These are phyloP conservation scores for Rhynchotus rufescens DNA, from an alignment of 2,797 vertebrate genomes.

Conservation along the genomic window DNA sequence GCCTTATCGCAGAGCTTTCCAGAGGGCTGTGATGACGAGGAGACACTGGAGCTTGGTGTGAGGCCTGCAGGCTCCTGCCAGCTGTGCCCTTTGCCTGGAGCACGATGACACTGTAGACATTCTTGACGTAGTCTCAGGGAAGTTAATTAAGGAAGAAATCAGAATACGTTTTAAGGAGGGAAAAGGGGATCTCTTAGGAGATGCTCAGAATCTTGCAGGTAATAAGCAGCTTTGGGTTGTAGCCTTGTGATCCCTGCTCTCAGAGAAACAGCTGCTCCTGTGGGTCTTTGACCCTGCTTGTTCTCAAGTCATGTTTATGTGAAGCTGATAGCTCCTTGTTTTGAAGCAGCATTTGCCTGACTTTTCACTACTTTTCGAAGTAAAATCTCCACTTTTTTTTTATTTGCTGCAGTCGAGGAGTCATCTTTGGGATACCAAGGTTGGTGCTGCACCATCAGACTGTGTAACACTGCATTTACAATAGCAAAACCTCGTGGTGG, in stretches of 20 bases:
- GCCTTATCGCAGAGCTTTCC: not conserved
- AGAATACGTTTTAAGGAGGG: not conserved
- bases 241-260: not conserved
- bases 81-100: not conserved
- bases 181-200: not conserved
- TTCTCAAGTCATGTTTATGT: constrained; percentile 6
- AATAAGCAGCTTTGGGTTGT: not conserved
- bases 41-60: not conserved
- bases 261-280: not conserved
- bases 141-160: not conserved
- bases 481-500: constrained; percentile 27
- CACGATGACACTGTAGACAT: not conserved
- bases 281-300: constrained; percentile 48
- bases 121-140: not conserved
- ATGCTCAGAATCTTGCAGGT: not conserved
- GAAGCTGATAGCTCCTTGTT: constrained; percentile 29
- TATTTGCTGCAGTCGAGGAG: constrained; percentile 1
- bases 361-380: constrained; percentile 15
- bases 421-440: not conserved
- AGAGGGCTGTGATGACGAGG: not conserved
- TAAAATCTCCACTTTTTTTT: not conserved
- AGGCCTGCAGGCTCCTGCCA: not conserved
- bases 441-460: constrained; percentile 31
- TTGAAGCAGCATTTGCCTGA: constrained; percentile 14
- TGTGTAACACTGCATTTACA: constrained; percentile 48